Conservation (phyloP, 2,888 invertebrate genomes). For the Cataglyphis albicans region DNA sequence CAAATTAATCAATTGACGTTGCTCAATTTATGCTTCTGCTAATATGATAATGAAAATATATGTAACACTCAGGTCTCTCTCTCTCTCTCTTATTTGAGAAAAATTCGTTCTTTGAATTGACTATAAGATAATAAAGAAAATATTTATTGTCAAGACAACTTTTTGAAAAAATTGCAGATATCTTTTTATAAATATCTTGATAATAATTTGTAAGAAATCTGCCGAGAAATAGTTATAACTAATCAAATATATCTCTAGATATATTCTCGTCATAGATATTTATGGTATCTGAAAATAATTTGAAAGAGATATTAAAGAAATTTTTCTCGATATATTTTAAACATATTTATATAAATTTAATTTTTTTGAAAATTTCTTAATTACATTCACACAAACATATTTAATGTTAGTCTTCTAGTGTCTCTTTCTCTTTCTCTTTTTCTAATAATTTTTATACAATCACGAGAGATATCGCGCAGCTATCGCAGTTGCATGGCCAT, state of each 20-base stretch:
- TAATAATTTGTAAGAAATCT: not conserved
- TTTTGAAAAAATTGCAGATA: constrained; percentile 4
- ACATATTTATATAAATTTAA: not conserved
- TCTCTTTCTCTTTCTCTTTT: too few species aligned
- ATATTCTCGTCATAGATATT: constrained; percentile 10
- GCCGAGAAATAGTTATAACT: not conserved
- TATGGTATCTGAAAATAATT: not conserved
- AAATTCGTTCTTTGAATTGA: not conserved
- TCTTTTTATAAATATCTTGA: not conserved
- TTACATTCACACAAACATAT: not conserved
- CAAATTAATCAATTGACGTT: constrained; percentile 68
- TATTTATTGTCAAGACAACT: not conserved
- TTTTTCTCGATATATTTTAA: constrained; percentile 1
- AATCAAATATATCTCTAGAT: constrained; percentile 22
- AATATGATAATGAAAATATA: constrained; percentile 33
- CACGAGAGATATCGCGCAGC: not conserved
- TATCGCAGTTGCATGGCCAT: not conserved
- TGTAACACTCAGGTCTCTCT: too few species aligned
- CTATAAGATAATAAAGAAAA: not conserved
- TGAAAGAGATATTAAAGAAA: constrained; percentile 9
- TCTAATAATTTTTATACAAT: not conserved
- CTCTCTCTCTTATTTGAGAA: not conserved
- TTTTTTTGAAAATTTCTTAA: not conserved
- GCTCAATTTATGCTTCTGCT: constrained; percentile 52
- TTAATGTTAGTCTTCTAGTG: not conserved